Evolutionary conservation across 2,888 invertebrate species (phyloP), one percentile per base, ranked within the genome.

Genomic region (Alitta virens): DNA sequence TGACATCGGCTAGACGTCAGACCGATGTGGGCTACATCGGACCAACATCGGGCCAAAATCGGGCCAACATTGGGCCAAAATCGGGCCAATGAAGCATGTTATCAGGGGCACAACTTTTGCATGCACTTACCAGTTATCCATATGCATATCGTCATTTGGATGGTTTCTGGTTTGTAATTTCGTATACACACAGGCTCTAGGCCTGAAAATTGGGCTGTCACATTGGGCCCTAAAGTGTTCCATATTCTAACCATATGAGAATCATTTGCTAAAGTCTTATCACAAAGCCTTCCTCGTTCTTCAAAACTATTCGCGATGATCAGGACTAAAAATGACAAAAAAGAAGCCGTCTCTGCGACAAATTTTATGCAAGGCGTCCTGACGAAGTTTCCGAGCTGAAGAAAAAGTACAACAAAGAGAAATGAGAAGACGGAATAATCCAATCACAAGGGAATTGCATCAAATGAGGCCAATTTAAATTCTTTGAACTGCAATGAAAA

Each of bases 281-380:
- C 59, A 38, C 59, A 59, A 2, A 59, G 40, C 38, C 59, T 46
- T 33, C 38, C 38, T 50, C 42, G 14, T 18, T 60, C 53, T 16
- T 42, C 53, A 27, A 60, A 63, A 18, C 69, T 67, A 46, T 69
- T 63, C 9, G 56, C 49, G 42, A 68, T 42, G 26, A 69, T 77
- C 56, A 80, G 67, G 5, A 71, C 64, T 38, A 80, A 72, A 64
- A 80, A 80, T 3, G 71, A 60, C 25, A 76, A 58, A 63, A 76
- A 80, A 43, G 79, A 78, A 40, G 73, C 63, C 12, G 77, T 73
- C 63, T 80, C 78, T 7, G 74, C 74, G 18, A 76, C 63, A 65
- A 80, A 80, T 68, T 80, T 80, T 12, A 80, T 74, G 64, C 77
- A 76, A 3, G 80, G 80, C 46, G 75, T 76, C 46, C 67, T 66